Evolutionary conservation across 2,113 vertebrate genomes (phyloP).

Genomic region (Octodon degus): DNA sequence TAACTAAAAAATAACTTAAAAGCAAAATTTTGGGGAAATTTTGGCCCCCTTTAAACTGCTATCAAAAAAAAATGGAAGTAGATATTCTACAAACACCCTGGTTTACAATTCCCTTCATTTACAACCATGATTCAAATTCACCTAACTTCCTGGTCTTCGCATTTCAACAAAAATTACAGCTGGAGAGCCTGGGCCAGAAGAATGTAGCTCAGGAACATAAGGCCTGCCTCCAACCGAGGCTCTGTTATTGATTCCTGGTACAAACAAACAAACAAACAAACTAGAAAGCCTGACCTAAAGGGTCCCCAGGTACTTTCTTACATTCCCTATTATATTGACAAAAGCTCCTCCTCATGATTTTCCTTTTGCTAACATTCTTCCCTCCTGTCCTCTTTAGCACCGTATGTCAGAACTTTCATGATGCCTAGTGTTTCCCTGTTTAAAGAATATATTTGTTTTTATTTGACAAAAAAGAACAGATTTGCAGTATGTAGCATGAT

Average conservation of each 20-base stretch:
- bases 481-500: not conserved
- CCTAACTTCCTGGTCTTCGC: not conserved
- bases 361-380: not conserved
- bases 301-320: not conserved
- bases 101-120: not conserved
- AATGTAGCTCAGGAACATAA: too few relatives aligned
- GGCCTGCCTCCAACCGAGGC: too few relatives aligned
- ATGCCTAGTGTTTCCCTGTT: not conserved
- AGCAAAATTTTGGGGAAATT: not conserved
- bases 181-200: not conserved
- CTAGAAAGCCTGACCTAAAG: not conserved
- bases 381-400: not conserved
- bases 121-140: not conserved
- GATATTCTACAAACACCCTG: not conserved
- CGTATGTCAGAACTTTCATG: not conserved
- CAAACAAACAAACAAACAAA: not conserved
- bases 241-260: too few relatives aligned
- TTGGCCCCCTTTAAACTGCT: not conserved
- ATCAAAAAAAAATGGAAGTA: not conserved
- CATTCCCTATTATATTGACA: not conserved
- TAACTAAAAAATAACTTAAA: not conserved
- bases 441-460: not conserved
- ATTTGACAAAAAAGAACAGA: not conserved
- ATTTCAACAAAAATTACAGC: not conserved
- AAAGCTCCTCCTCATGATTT: not conserved